Conservation (phyloP, 2,797 vertebrate genomes). For the Odontamblyopus rebecca region DNA sequence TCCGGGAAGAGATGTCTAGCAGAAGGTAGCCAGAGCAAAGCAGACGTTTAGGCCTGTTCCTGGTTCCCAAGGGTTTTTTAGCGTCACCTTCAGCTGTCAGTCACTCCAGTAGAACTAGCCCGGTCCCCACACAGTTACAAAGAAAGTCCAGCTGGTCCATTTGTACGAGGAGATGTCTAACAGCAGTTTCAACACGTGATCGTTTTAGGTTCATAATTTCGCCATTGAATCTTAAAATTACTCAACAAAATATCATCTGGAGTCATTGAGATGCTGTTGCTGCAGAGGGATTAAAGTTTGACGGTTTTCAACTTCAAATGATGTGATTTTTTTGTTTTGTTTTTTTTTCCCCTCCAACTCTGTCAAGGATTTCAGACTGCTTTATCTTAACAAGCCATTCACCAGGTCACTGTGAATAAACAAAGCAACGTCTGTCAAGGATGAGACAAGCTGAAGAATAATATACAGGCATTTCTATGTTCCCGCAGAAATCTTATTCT, state of each 20-base stretch:
- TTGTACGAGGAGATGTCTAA: constrained; percentile 28
- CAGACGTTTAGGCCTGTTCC: constrained; percentile 64
- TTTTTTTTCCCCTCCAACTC: no score
- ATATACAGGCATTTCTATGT: constrained; percentile 12
- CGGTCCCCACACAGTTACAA: constrained; percentile 19
- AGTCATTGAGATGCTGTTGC: neutral
- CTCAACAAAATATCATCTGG: neutral
- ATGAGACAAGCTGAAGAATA: neutral
- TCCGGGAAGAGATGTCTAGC: constrained; percentile 56
- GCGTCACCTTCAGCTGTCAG: constrained; percentile 64
- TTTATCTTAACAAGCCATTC: neutral
- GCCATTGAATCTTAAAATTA: neutral
- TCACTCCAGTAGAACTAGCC: constrained; percentile 41
- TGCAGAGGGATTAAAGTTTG: neutral
- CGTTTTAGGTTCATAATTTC: neutral
- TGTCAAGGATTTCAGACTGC: neutral
- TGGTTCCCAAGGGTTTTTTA: constrained; percentile 48
- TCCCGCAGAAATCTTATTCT: constrained; percentile 12
- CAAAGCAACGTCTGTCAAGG: neutral
- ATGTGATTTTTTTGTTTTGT: neutral
- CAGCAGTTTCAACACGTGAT: constrained; percentile 37
- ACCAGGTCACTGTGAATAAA: neutral
- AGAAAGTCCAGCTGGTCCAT: constrained; percentile 52
- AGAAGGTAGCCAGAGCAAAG: constrained; percentile 66
- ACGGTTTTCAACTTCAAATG: neutral